Percentiles rank a stretch among this genome's conserved stretches.
Conservation (phyloP, 2,888 invertebrate genomes). For the Hypsopygia costalis region DNA sequence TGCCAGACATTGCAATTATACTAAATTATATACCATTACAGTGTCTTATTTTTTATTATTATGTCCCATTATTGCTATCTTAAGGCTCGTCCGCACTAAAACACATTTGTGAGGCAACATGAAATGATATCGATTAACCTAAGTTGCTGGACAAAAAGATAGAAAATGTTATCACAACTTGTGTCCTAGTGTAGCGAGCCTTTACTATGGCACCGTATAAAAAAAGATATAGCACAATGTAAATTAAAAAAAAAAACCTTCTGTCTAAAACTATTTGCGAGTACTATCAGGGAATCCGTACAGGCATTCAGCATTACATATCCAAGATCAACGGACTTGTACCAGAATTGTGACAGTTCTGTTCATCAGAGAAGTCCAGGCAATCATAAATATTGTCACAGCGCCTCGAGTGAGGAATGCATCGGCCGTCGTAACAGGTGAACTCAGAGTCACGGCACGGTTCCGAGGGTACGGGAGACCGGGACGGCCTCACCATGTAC, state of each 20-base stretch:
- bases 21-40: too few relatives aligned
- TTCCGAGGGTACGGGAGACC: constrained; percentile 41
- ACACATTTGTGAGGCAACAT: too few relatives aligned
- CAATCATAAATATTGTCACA: constrained; percentile 96
- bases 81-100: too few relatives aligned
- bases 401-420: constrained; percentile 87
- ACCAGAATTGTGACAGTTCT: constrained; percentile 86
- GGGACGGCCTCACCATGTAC: constrained; percentile 53
- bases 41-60: too few relatives aligned
- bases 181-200: too few relatives aligned
- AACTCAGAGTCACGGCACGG: constrained; percentile 84
- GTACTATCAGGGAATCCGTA: constrained; percentile 8
- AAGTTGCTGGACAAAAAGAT: too few relatives aligned
- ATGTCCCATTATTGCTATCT: too few relatives aligned
- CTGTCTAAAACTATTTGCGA: neutral
- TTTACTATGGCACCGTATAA: too few relatives aligned
- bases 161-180: too few relatives aligned
- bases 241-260: constrained; percentile 16
- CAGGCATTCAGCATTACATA: constrained; percentile 45
- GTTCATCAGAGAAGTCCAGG: constrained; percentile 94
- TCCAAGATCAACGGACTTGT: constrained; percentile 29
- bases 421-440: constrained; percentile 87
- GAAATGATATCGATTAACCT: too few relatives aligned
- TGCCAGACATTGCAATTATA: too few relatives aligned
- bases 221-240: neutral